These are phyloP conservation scores for Pemphigus obesinymphae DNA, from an alignment of 1,140 invertebrate species.

Conservation along the genomic window DNA sequence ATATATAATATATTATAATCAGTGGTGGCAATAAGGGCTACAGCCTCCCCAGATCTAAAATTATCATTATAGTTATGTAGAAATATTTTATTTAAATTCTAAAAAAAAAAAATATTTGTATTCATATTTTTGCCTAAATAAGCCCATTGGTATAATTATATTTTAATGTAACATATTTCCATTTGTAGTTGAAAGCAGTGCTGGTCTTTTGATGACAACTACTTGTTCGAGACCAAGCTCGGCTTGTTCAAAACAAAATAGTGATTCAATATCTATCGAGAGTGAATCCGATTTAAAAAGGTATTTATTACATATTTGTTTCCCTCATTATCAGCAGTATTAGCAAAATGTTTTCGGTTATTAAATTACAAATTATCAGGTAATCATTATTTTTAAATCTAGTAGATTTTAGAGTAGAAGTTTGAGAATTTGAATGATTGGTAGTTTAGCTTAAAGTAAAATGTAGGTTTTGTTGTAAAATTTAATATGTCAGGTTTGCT, in stretches of 20 bases:
- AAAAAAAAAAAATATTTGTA: neutral
- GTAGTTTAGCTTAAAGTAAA: slow-evolving; percentile 5
- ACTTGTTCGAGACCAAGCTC: slow-evolving; percentile 31
- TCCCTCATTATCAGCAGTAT: neutral
- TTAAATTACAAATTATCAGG: neutral
- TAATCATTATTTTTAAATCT: neutral
- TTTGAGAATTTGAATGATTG: neutral
- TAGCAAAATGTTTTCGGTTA: neutral
- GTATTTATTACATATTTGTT: slow-evolving; percentile 13
- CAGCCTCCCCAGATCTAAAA: too few relatives aligned
- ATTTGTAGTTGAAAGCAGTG: slow-evolving; percentile 56
- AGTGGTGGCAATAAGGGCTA: too few relatives aligned
- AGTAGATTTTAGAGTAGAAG: slow-evolving; percentile 14
- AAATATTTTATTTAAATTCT: neutral
- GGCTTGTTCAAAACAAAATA: slow-evolving; percentile 34
- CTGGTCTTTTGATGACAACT: slow-evolving; percentile 58
- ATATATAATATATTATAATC: too few relatives aligned
- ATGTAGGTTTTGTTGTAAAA: neutral
- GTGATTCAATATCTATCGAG: slow-evolving; percentile 29
- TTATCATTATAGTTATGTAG: too few relatives aligned
- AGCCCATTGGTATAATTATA: too few relatives aligned
- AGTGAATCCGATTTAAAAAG: slow-evolving; percentile 39
- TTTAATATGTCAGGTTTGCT: neutral
- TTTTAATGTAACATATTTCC: neutral
- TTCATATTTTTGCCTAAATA: too few relatives aligned